Percentiles rank a stretch among this genome's conserved stretches.
These are phyloP conservation scores for Idaea aversata DNA, from an alignment of 2,888 invertebrate species.

Conservation along the genomic window DNA sequence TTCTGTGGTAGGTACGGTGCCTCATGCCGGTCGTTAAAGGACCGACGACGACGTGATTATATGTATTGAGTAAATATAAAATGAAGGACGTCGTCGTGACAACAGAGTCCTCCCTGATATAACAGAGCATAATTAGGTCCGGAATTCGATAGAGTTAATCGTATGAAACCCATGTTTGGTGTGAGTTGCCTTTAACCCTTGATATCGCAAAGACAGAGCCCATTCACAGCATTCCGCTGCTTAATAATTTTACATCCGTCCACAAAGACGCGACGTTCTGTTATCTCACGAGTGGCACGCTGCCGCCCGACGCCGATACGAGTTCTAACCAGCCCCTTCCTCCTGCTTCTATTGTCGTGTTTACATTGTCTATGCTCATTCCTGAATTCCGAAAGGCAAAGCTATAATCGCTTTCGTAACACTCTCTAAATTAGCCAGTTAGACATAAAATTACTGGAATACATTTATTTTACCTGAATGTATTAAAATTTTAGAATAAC, in stretches of 20 bases:
- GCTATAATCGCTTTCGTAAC: constrained; percentile 52
- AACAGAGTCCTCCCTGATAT: constrained; percentile 8
- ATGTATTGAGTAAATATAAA: constrained; percentile 15
- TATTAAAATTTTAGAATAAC: background rate
- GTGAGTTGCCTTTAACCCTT: constrained; percentile 46
- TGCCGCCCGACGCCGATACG: constrained; percentile 66
- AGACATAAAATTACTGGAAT: constrained; percentile 24
- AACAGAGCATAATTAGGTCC: constrained; percentile 37
- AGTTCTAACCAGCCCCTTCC: constrained; percentile 59
- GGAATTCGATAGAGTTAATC: constrained; percentile 50
- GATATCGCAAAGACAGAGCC: constrained; percentile 52
- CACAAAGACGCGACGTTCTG: constrained; percentile 69
- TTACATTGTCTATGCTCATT: constrained; percentile 78
- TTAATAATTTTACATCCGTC: constrained; percentile 73
- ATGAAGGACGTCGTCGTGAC: constrained; percentile 14
- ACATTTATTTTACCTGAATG: constrained; percentile 9
- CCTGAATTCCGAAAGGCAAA: constrained; percentile 70
- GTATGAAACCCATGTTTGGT: constrained; percentile 41
- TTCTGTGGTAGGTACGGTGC: no score
- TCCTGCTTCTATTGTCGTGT: constrained; percentile 72
- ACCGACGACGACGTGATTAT: constrained; percentile 22
- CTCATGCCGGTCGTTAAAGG: constrained; percentile 11
- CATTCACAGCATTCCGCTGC: constrained; percentile 62
- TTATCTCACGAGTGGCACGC: constrained; percentile 76
- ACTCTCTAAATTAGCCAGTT: constrained; percentile 27